These are phyloP conservation scores for Poecilia velifera DNA, from an alignment of 2,797 vertebrate genomes.

Conservation along the genomic window DNA sequence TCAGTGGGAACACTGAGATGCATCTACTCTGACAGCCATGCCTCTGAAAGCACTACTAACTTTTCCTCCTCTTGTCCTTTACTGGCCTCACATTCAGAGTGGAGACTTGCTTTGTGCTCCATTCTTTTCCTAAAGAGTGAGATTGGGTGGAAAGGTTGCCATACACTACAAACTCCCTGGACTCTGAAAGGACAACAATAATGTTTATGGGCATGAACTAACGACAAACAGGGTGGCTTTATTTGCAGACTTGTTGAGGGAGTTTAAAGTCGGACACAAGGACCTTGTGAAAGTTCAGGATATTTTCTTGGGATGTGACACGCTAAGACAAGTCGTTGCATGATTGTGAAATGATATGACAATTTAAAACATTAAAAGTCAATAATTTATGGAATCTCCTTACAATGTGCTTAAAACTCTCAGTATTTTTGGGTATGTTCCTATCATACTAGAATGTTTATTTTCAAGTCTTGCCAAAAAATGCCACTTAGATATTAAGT, in stretches of 20 bases:
- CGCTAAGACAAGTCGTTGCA: not conserved
- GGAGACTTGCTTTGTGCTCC: constrained; percentile 11
- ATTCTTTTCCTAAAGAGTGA: not conserved
- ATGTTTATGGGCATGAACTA: not conserved
- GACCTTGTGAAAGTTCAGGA: not conserved
- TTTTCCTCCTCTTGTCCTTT: constrained; percentile 8
- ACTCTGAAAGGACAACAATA: constrained; percentile 8
- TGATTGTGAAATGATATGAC: not conserved
- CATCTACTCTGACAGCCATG: not conserved
- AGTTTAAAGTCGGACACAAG: constrained; percentile 1
- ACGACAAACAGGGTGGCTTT: not conserved
- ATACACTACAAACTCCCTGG: constrained; percentile 1
- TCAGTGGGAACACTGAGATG: not conserved
- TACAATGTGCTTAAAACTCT: not conserved
- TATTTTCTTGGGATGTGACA: not conserved
- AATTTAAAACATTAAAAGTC: not conserved
- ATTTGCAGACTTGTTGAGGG: not conserved
- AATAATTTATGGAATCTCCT: not conserved
- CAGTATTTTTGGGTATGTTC: not conserved
- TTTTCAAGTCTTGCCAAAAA: not conserved
- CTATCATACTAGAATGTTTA: no score
- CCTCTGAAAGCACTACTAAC: constrained; percentile 3
- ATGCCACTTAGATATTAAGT: not conserved
- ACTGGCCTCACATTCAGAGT: not conserved
- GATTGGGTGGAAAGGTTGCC: constrained; percentile 8